Conservation (phyloP, 2,888 invertebrate species). For the Cephus sareptanus region DNA sequence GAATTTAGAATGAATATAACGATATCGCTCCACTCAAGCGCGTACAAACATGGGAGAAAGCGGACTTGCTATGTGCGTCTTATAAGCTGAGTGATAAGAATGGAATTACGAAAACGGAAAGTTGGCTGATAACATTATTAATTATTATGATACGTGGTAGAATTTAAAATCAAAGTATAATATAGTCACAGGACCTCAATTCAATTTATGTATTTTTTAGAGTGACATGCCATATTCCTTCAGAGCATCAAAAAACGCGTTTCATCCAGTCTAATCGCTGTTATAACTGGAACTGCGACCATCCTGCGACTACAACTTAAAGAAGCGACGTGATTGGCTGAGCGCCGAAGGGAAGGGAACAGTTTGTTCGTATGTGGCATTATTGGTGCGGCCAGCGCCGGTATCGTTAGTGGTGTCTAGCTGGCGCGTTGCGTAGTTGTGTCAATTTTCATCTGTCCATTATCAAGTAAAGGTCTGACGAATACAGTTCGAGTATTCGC, state of each 20-base stretch:
- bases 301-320: not conserved
- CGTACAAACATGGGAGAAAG: not conserved
- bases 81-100: not conserved
- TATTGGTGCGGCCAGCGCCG: slow-evolving; percentile 25
- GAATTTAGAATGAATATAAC: not conserved
- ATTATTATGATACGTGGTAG: not conserved
- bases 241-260: not conserved
- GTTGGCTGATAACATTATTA: not conserved
- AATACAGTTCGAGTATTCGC: not conserved
- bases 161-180: not conserved
- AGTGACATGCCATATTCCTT: not conserved
- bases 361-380: slow-evolving; percentile 7
- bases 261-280: not conserved
- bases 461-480: not conserved
- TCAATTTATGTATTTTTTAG: not conserved
- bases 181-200: not conserved
- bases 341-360: not conserved
- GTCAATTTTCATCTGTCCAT: not conserved
- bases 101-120: not conserved
- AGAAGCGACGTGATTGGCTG: not conserved
- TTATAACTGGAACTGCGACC: not conserved
- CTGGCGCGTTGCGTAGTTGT: not conserved
- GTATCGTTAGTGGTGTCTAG: slow-evolving; percentile 13
- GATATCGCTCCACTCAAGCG: not conserved
- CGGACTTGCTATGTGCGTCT: not conserved